These are phyloP conservation scores for Hydractinia echinata DNA, from an alignment of 30 jellyfish, hydroid and myxozoan species.

Conservation along the genomic window DNA sequence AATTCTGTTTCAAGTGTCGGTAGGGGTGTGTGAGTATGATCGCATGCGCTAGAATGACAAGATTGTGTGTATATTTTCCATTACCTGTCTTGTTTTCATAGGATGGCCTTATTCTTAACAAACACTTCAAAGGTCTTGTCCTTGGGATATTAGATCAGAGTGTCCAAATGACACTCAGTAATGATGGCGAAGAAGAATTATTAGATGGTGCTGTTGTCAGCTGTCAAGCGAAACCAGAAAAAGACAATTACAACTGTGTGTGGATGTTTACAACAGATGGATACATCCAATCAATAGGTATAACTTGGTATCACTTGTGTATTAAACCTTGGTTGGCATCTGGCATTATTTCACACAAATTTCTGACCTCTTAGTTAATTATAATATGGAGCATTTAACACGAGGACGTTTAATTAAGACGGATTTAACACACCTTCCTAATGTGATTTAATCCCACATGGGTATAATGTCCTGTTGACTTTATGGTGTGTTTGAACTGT, in stretches of 20 bases:
- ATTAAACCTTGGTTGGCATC: not conserved
- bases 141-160: conserved; percentile 47
- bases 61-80: too few species aligned
- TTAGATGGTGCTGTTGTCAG: conserved; percentile 59
- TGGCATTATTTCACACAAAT: not conserved
- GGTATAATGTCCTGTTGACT: too few species aligned
- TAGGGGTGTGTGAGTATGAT: too few species aligned
- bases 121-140: conserved; percentile 39
- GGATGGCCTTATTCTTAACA: conserved; percentile 79
- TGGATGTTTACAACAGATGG: conserved; percentile 85
- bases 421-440: too few species aligned
- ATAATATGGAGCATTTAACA: too few species aligned
- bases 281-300: conserved; percentile 43
- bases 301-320: not conserved
- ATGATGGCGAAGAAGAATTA: conserved; percentile 26
- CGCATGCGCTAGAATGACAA: too few species aligned
- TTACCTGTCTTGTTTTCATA: not conserved
- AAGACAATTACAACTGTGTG: not conserved
- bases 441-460: too few species aligned
- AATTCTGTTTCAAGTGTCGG: too few species aligned
- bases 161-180: conserved; percentile 15
- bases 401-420: too few species aligned
- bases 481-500: too few species aligned
- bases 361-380: too few species aligned
- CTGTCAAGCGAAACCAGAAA: not conserved